Conservation (phyloP, 2,888 invertebrate species). For the Steinernema hermaphroditum region DNA sequence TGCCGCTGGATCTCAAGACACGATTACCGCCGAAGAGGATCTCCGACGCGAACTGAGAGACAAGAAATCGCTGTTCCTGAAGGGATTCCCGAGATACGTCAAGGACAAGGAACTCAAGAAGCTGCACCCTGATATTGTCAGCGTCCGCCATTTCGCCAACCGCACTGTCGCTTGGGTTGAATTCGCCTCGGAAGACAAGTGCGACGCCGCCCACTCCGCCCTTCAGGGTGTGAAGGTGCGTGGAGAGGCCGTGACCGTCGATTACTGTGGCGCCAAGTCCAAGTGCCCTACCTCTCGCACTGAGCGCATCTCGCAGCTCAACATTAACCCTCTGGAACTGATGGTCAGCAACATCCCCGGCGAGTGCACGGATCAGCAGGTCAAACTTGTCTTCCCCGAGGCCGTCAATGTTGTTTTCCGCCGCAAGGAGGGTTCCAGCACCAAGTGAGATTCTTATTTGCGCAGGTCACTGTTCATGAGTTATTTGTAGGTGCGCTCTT, state of each 20-base stretch:
- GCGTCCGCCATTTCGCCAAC: slow-evolving; percentile 46
- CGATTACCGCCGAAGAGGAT: slow-evolving; percentile 51
- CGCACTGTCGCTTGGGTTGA: slow-evolving; percentile 51
- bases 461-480: background rate
- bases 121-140: slow-evolving; percentile 41
- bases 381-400: slow-evolving; percentile 17
- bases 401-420: slow-evolving; percentile 18
- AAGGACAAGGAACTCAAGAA: slow-evolving; percentile 37
- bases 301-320: slow-evolving; percentile 13
- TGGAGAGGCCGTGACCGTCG: slow-evolving; percentile 45
- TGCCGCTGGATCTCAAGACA: background rate
- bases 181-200: slow-evolving; percentile 48
- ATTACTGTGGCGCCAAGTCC: slow-evolving; percentile 48
- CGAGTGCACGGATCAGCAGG: slow-evolving; percentile 15
- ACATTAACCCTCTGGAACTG: slow-evolving; percentile 19
- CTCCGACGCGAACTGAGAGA: slow-evolving; percentile 51
- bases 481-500: background rate
- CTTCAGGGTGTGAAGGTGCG: slow-evolving; percentile 38
- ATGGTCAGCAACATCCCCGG: slow-evolving; percentile 24
- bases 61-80: slow-evolving; percentile 52
- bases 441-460: background rate
- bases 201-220: slow-evolving; percentile 41
- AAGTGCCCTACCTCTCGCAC: slow-evolving; percentile 24
- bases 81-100: slow-evolving; percentile 47
- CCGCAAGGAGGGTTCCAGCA: background rate